Evolutionary conservation across 2,797 vertebrate genomes (phyloP).

Genomic region (Leptodactylus fallax): DNA sequence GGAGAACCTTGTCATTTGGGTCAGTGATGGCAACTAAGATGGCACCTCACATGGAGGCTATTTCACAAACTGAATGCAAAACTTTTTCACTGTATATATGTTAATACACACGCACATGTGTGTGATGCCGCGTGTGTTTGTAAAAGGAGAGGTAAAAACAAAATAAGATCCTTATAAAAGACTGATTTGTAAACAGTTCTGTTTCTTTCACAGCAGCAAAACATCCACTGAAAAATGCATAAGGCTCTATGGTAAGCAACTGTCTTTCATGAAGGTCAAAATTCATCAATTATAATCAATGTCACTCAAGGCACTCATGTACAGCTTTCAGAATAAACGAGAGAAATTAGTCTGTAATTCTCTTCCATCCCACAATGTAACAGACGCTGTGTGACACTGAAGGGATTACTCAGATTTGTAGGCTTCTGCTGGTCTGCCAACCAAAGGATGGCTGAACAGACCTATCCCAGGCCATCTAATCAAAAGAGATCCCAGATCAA

Average conservation of each 20-base stretch:
- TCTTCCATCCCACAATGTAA: conserved; percentile 56
- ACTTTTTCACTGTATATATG: no score
- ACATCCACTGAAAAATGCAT: conserved; percentile 29
- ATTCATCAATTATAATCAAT: not conserved
- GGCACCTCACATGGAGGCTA: no score
- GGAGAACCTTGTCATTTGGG: no score
- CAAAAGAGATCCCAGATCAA: conserved; percentile 49
- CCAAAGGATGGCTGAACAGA: conserved; percentile 38
- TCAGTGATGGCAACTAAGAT: no score
- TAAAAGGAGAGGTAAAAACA: not conserved
- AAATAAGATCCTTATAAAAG: not conserved
- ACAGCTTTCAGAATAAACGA: fast-evolving
- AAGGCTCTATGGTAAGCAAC: conserved; percentile 37
- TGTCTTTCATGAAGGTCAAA: not conserved
- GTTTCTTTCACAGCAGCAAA: conserved; percentile 12
- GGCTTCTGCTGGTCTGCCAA: conserved; percentile 56
- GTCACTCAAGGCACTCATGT: not conserved
- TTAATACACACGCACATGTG: not conserved
- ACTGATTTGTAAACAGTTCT: conserved; percentile 27
- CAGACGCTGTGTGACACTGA: conserved; percentile 62
- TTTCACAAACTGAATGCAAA: no score
- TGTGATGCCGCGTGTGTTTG: not conserved
- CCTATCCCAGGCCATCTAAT: conserved; percentile 56
- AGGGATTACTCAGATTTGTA: conserved; percentile 59
- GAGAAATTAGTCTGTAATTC: conserved; percentile 55